These are phyloP conservation scores for Timema cristinae DNA, from an alignment of 2,888 invertebrate species.

Conservation along the genomic window DNA sequence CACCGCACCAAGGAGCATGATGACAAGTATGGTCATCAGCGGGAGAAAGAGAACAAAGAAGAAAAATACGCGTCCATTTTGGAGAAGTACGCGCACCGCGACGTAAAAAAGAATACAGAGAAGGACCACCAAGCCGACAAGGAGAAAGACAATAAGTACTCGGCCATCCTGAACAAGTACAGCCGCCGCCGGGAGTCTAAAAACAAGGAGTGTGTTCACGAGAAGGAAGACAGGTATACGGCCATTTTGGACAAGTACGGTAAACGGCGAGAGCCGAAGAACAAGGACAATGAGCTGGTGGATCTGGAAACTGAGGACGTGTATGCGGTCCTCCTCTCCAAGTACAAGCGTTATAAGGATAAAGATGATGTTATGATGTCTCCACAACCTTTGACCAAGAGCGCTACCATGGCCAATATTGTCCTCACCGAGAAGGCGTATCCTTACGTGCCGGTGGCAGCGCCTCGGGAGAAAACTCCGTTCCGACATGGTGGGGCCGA, in stretches of 20 bases:
- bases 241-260: slow-evolving; percentile 65
- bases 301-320: background rate
- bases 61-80: too few species aligned
- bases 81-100: too few species aligned
- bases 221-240: slow-evolving; percentile 66
- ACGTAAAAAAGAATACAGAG: too few species aligned
- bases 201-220: background rate
- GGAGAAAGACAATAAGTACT: slow-evolving; percentile 63
- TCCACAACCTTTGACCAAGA: slow-evolving; percentile 55
- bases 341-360: background rate
- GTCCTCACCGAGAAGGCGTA: slow-evolving; percentile 66
- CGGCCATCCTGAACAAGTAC: slow-evolving; percentile 67
- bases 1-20: background rate
- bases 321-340: background rate
- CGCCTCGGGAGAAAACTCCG: slow-evolving; percentile 59
- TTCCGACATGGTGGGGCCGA: slow-evolving; percentile 46
- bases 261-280: slow-evolving; percentile 45
- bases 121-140: too few species aligned
- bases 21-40: too few species aligned
- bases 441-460: slow-evolving; percentile 47
- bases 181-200: slow-evolving; percentile 46
- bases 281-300: background rate
- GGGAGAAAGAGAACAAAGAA: background rate
- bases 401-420: slow-evolving; percentile 62
- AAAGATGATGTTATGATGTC: slow-evolving; percentile 39